Evolutionary conservation across 1,140 invertebrate genomes (phyloP).

Genomic region (Psilanteris sp.): DNA sequence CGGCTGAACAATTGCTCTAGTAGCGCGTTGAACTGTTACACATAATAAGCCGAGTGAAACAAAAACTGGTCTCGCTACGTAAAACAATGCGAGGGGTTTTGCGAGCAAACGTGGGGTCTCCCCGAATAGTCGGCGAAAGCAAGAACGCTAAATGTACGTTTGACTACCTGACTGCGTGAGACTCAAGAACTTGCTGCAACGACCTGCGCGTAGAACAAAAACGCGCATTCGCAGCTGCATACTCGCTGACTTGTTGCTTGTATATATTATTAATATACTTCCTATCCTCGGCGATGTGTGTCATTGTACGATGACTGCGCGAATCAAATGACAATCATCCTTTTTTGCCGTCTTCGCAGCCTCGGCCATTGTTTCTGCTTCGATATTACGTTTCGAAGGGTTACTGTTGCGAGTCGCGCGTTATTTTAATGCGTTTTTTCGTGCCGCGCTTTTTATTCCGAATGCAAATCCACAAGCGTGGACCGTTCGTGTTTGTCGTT

Average conservation of each 20-base stretch:
- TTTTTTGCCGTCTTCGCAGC: conserved; percentile 16
- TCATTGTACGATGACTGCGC: conserved; percentile 57
- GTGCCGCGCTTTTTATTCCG: conserved; percentile 2
- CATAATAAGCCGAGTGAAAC: conserved; percentile 63
- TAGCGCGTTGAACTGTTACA: conserved; percentile 50
- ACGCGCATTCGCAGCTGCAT: conserved; percentile 54
- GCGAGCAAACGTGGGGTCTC: conserved; percentile 36
- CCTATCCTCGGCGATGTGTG: conserved; percentile 52
- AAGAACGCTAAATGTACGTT: conserved; percentile 48
- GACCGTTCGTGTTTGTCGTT: too few relatives aligned
- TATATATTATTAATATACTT: conserved; percentile 61
- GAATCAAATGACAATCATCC: conserved; percentile 59
- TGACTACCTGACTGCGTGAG: conserved; percentile 63
- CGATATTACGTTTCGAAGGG: conserved; percentile 39
- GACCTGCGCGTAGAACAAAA: conserved; percentile 57
- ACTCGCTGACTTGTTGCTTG: conserved; percentile 49
- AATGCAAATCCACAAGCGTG: too few relatives aligned
- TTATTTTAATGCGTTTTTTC: conserved; percentile 39
- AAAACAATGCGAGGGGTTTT: conserved; percentile 56
- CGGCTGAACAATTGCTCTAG: conserved; percentile 46
- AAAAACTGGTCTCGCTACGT: conserved; percentile 62
- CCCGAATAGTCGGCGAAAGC: conserved; percentile 7
- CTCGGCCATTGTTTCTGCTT: conserved; percentile 34
- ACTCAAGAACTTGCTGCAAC: conserved; percentile 62
- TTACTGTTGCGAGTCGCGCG: conserved; percentile 34